These are phyloP conservation scores for Hassar affinis DNA, from an alignment of 2,113 vertebrate genomes.

Conservation along the genomic window DNA sequence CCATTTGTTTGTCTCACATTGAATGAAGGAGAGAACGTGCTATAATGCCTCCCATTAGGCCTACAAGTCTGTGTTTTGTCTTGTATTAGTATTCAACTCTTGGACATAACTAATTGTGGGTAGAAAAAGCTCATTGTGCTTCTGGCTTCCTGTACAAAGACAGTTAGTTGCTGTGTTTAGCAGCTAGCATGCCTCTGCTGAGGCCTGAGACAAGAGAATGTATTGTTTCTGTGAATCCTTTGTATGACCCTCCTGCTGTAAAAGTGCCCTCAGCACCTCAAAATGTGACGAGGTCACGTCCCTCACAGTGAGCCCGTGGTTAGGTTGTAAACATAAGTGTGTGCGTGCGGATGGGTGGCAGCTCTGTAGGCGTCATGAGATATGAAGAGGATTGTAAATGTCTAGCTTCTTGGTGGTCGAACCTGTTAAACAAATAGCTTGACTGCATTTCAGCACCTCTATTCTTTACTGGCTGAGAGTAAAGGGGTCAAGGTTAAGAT, in stretches of 20 bases:
- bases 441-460: constrained; percentile 65
- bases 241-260: constrained; percentile 62
- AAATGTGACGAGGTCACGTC: constrained; percentile 74
- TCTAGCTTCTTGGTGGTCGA: constrained; percentile 62
- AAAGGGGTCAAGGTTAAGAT: constrained; percentile 15
- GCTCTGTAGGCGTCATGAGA: constrained; percentile 65
- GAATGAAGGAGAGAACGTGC: constrained; percentile 18
- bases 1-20: background rate
- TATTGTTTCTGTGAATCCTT: constrained; percentile 66
- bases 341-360: constrained; percentile 37
- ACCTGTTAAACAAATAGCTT: constrained; percentile 73
- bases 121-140: constrained; percentile 72
- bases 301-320: constrained; percentile 51
- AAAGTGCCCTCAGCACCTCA: constrained; percentile 54
- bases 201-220: constrained; percentile 62
- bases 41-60: background rate
- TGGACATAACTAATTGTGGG: constrained; percentile 68
- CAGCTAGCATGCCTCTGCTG: constrained; percentile 64
- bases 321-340: constrained; percentile 45
- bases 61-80: constrained; percentile 38
- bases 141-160: constrained; percentile 67
- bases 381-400: constrained; percentile 65
- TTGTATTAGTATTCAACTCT: constrained; percentile 71
- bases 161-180: constrained; percentile 60
- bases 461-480: constrained; percentile 59